Evolutionary conservation across 2,797 vertebrate species (phyloP).

Genomic region (Eidolon dupreanum): DNA sequence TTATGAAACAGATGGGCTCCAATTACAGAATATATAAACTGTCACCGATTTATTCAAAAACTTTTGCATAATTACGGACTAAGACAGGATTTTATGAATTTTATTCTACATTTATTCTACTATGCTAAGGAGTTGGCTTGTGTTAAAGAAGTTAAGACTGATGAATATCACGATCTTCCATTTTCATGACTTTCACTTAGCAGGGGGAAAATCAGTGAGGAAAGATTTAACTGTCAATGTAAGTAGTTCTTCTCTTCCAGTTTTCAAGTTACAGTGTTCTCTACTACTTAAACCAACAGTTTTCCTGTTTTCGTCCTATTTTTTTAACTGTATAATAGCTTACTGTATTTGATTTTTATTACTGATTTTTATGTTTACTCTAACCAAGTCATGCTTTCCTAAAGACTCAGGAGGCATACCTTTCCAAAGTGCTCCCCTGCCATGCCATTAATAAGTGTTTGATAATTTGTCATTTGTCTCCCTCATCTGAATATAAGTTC

Average conservation of each 20-base stretch:
- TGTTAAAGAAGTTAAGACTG: neutral
- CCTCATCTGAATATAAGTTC: neutral
- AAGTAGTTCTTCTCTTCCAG: neutral
- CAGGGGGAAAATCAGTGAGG: neutral
- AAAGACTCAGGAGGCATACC: neutral
- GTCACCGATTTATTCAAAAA: slow-evolving; percentile 21
- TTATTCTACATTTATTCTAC: slow-evolving; percentile 22
- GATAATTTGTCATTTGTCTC: neutral
- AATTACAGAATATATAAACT: slow-evolving; percentile 42
- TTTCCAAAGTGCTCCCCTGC: neutral
- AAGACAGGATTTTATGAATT: slow-evolving; percentile 14
- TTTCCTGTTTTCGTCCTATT: neutral
- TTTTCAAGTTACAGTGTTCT: neutral
- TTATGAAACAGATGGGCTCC: slow-evolving; percentile 20
- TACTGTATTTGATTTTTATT: neutral
- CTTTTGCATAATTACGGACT: slow-evolving; percentile 39
- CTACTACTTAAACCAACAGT: neutral
- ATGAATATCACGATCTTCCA: neutral
- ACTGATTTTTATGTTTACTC: neutral
- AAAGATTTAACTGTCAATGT: neutral
- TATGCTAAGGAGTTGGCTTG: neutral
- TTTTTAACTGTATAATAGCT: neutral
- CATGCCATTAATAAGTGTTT: neutral
- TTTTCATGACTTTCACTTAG: slow-evolving; percentile 41
- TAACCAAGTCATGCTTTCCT: neutral